Evolutionary conservation across 1,140 invertebrate species (phyloP).

Genomic region (Olivierus martensii): DNA sequence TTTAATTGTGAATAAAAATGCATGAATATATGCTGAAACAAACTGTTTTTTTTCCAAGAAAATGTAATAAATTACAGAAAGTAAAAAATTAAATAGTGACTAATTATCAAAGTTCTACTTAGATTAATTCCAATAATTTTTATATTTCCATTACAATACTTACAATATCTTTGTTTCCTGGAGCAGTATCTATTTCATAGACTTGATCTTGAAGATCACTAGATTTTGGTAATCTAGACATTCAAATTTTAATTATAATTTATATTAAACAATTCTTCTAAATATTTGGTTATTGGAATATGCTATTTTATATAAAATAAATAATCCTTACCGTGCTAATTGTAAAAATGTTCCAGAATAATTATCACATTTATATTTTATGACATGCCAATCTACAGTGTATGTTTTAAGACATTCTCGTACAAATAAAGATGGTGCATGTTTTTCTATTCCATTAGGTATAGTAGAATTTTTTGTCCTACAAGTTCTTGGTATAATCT

Average conservation of each 20-base stretch:
- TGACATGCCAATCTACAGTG: slow-evolving; percentile 66
- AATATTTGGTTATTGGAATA: too few relatives aligned
- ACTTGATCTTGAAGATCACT: slow-evolving; percentile 61
- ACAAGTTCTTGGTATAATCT: slow-evolving; percentile 56
- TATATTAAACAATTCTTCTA: too few relatives aligned
- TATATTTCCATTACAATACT: not conserved
- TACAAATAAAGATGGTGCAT: slow-evolving; percentile 50
- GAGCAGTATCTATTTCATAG: slow-evolving; percentile 51
- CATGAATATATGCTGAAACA: too few relatives aligned
- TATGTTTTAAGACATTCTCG: slow-evolving; percentile 76
- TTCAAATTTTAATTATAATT: slow-evolving; percentile 5
- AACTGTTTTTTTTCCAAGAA: too few relatives aligned
- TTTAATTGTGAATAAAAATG: too few relatives aligned
- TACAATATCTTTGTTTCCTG: too few relatives aligned
- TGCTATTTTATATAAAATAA: too few relatives aligned
- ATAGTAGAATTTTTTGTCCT: slow-evolving; percentile 60
- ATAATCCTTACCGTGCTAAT: slow-evolving; percentile 52
- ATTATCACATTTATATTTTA: slow-evolving; percentile 72
- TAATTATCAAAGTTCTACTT: too few relatives aligned
- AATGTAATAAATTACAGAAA: too few relatives aligned
- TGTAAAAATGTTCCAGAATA: slow-evolving; percentile 73
- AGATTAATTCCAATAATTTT: too few relatives aligned
- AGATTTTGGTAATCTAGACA: slow-evolving; percentile 41
- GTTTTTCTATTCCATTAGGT: slow-evolving; percentile 31
- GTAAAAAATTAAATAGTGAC: too few relatives aligned